Evolutionary conservation across 2,888 invertebrate species (phyloP).

Genomic region (Heliconius ismenius): DNA sequence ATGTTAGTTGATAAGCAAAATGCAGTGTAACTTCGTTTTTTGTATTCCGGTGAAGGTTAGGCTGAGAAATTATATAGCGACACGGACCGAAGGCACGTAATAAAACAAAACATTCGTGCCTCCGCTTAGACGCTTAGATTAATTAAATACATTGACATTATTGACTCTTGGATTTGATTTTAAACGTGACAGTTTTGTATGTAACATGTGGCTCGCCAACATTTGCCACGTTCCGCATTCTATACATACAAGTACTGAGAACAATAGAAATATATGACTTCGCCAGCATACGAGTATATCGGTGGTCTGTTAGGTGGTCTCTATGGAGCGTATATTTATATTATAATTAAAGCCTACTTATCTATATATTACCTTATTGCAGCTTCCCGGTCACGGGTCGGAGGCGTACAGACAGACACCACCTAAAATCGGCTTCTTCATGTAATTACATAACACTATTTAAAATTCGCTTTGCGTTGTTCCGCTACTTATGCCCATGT

Average conservation of each 20-base stretch:
- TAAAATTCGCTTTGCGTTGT: constrained; percentile 44
- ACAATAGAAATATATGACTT: constrained; percentile 9
- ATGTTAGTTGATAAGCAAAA: constrained; percentile 21
- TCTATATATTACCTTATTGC: constrained; percentile 56
- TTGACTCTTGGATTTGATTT: too few species aligned
- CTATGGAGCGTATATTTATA: constrained; percentile 31
- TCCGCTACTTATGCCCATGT: background rate
- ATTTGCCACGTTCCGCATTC: constrained; percentile 10
- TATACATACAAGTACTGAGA: background rate
- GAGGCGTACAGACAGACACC: constrained; percentile 39
- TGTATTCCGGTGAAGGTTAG: constrained; percentile 37
- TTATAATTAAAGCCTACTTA: constrained; percentile 40
- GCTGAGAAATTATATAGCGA: constrained; percentile 27
- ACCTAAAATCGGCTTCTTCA: constrained; percentile 44
- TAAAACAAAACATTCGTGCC: constrained; percentile 20
- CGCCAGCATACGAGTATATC: background rate
- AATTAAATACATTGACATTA: background rate
- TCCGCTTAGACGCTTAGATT: background rate
- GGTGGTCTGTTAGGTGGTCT: too few species aligned
- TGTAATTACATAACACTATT: constrained; percentile 29
- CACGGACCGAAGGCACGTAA: constrained; percentile 33
- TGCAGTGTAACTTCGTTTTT: constrained; percentile 27
- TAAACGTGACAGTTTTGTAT: too few species aligned
- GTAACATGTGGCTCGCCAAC: too few species aligned
- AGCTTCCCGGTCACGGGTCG: constrained; percentile 49